A percentile compares a stretch with the other conserved stretches of the same genome.
Conservation (phyloP, 2,113 vertebrate genomes). For the Perccottus glenii region DNA sequence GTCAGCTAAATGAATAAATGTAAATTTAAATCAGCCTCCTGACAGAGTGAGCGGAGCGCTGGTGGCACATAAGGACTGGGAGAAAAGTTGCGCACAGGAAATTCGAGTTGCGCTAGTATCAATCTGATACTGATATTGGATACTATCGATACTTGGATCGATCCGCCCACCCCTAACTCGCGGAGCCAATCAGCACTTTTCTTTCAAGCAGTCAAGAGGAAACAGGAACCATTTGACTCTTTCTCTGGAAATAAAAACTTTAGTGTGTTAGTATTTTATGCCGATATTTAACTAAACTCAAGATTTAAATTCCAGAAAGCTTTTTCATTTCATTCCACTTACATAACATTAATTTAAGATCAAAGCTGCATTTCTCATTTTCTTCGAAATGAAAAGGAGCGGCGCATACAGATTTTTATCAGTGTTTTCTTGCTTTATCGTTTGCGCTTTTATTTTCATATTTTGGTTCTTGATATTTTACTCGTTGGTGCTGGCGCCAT, state of each 20-base stretch:
- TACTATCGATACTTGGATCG: no score
- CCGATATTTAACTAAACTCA: not conserved
- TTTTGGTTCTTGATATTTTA: slow-evolving; percentile 80
- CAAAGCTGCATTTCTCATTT: not conserved
- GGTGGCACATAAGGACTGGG: no score
- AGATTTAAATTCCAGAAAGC: not conserved
- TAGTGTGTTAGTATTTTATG: not conserved
- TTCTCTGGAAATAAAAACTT: not conserved
- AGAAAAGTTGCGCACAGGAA: no score
- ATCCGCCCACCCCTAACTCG: not conserved
- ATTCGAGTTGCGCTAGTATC: no score
- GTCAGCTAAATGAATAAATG: no score
- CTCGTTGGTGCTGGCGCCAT: slow-evolving; percentile 68
- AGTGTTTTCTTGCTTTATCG: slow-evolving; percentile 75
- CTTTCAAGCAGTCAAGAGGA: not conserved
- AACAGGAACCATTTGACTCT: not conserved
- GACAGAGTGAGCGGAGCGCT: no score
- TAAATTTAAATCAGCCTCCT: no score
- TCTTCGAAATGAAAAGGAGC: slow-evolving; percentile 74
- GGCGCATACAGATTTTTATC: slow-evolving; percentile 75
- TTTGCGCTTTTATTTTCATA: slow-evolving; percentile 68
- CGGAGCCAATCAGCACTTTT: not conserved
- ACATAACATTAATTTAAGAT: not conserved
- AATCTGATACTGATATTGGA: no score
- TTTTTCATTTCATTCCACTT: not conserved